Conservation (phyloP, 1,140 invertebrate species). For the Cataglyphis hispanica region DNA sequence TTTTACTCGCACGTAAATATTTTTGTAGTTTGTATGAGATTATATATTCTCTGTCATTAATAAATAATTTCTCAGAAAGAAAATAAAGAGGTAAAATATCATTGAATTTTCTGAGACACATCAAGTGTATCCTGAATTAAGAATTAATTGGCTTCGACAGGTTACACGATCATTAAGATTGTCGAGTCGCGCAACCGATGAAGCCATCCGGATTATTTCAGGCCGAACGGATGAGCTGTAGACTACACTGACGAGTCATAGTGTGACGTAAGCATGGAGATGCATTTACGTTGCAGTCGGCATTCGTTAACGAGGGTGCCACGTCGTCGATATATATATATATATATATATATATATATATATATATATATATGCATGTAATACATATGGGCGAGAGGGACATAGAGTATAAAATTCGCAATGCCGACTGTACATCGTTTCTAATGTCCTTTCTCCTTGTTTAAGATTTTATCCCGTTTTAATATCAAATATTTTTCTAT, state of each 20-base stretch:
- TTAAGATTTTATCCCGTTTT: not conserved
- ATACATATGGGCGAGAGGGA: not conserved
- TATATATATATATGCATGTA: too few species aligned
- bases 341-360: too few species aligned
- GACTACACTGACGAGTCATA: constrained; percentile 44
- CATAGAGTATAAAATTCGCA: not conserved
- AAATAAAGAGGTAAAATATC: not conserved
- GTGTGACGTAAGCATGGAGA: constrained; percentile 26
- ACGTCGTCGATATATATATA: constrained; percentile 13
- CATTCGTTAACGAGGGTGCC: constrained; percentile 9
- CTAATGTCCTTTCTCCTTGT: not conserved
- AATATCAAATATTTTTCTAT: not conserved
- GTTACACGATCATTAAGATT: constrained; percentile 36
- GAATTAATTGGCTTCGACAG: constrained; percentile 46
- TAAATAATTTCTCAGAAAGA: constrained; percentile 8
- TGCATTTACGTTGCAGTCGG: constrained; percentile 36
- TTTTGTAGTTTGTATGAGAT: not conserved
- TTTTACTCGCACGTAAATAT: not conserved
- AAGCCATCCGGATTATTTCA: constrained; percentile 62
- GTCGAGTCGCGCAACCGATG: not conserved
- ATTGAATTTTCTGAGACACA: not conserved
- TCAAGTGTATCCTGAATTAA: not conserved
- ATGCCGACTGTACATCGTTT: not conserved
- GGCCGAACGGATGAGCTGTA: constrained; percentile 58
- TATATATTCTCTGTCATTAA: not conserved